Evolutionary conservation across 2,113 vertebrate genomes (phyloP), one percentile per base, ranked within the genome.

Genomic region (Pantherophis guttatus): DNA sequence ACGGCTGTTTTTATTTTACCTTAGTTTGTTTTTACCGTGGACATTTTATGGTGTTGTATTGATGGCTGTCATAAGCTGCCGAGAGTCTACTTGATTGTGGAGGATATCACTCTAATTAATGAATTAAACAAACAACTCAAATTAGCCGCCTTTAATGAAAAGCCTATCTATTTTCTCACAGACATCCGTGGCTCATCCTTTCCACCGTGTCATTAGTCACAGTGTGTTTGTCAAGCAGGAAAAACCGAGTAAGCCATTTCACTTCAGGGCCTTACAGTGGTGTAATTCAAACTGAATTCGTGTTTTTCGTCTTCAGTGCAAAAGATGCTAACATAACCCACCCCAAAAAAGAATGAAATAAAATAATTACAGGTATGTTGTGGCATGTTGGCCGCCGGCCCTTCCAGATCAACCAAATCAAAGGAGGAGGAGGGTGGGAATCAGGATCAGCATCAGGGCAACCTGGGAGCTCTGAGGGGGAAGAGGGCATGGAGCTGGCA

Each of bases 251-350:
- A 88, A 88, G 87, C 59, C 92, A 54, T 88, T 11, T 33, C 90
- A 95, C 81, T 95, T 96, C 93, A 96, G n/a, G 65, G 29, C 85
- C 2, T 58, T 24, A 93, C 19, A 54, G 87, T 65, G 93, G 92
- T 29, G 21, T 54, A 91, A 91, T 21, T 90, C 92, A 90, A 95
- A 91, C 91, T 90, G 94, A 95, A 96, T 57, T 90, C 3, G 58
- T 90, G 9, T 29, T 29, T 95, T 95, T 87, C 92, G 96, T 94
- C 93, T 95, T 81, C 90, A 95, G 91, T 17, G 53, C 39, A 93
- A 75, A 93, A 52, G 93, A 94, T 0, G 0, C 26, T 94, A 86
- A 29, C 86, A 92, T 58, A 90, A n/a, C 11, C 21, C 0, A 0
- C 52, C 62, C 53, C 57, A 86, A 75, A 91, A 85, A 70, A 88